These are phyloP conservation scores for Synodontis membranacea DNA, from an alignment of 2,113 vertebrate genomes.

Conservation along the genomic window DNA sequence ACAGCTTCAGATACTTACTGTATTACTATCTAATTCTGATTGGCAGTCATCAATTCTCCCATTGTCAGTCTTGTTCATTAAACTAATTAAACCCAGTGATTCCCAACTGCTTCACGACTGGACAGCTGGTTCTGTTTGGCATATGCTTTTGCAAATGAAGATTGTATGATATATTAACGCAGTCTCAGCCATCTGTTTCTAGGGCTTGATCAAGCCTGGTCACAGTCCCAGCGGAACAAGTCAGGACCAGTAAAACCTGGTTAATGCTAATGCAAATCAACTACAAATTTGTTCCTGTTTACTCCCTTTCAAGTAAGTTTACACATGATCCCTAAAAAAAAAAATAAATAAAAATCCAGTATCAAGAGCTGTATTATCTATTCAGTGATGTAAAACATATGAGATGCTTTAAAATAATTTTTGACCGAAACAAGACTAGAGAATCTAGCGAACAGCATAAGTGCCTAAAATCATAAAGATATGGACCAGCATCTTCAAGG, in stretches of 20 bases:
- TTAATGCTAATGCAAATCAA: constrained; percentile 41
- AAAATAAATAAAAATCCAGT: no score
- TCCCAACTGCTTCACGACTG: constrained; percentile 56
- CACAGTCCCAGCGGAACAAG: constrained; percentile 24
- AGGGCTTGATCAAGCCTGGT: constrained; percentile 13
- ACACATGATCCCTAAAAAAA: background rate
- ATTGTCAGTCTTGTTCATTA: constrained; percentile 63
- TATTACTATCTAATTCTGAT: constrained; percentile 52
- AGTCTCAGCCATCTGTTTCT: constrained; percentile 47
- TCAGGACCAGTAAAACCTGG: constrained; percentile 22
- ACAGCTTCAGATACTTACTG: constrained; percentile 10
- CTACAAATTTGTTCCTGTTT: constrained; percentile 35
- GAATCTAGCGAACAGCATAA: no score
- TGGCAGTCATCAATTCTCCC: constrained; percentile 64
- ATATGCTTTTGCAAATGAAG: constrained; percentile 28
- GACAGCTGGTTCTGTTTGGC: constrained; percentile 52
- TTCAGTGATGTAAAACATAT: background rate
- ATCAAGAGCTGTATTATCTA: background rate
- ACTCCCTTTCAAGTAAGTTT: background rate
- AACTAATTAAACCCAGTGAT: constrained; percentile 65
- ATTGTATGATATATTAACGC: constrained; percentile 51
- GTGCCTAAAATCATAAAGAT: no score
- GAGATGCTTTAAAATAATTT: background rate
- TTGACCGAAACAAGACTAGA: background rate
- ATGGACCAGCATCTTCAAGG: no score